phyloP scores from a whole-genome alignment of 1,140 invertebrate genomes.

The Bactericera cockerelli region DNA sequence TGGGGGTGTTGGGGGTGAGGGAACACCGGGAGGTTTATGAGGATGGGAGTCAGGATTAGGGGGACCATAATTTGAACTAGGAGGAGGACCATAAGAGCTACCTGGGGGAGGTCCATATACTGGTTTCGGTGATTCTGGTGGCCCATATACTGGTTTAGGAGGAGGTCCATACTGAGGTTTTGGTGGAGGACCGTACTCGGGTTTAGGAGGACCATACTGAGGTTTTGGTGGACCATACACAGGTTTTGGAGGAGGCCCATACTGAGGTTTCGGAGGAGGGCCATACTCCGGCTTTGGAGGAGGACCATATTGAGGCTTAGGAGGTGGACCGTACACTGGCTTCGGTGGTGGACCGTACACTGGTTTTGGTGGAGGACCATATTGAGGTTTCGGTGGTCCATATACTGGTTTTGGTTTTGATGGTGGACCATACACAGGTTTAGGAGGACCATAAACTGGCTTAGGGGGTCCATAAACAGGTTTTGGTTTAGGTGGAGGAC shows the following conservation, averaged over 20 bases:
- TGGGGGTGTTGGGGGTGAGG: constrained; percentile 51
- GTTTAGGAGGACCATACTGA: constrained; percentile 26
- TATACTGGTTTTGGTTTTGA: constrained; percentile 25
- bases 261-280: too few relatives aligned
- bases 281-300: too few relatives aligned
- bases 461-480: constrained; percentile 23
- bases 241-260: constrained; percentile 28
- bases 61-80: too few relatives aligned
- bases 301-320: too few relatives aligned
- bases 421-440: constrained; percentile 28
- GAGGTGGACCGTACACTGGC: too few relatives aligned
- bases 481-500: constrained; percentile 28
- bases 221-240: constrained; percentile 29
- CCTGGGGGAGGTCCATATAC: constrained; percentile 32
- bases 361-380: constrained; percentile 27
- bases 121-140: constrained; percentile 28
- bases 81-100: constrained; percentile 25
- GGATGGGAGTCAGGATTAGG: background rate
- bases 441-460: constrained; percentile 28
- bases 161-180: constrained; percentile 28
- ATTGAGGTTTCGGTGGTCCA: constrained; percentile 28
- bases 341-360: constrained; percentile 26
- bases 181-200: constrained; percentile 24
- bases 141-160: constrained; percentile 28
- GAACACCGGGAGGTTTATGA: constrained; percentile 35